Percentiles rank a stretch among this genome's conserved stretches.
Evolutionary conservation across 1,140 invertebrate genomes (phyloP).

Genomic region (Bombus consobrinus): DNA sequence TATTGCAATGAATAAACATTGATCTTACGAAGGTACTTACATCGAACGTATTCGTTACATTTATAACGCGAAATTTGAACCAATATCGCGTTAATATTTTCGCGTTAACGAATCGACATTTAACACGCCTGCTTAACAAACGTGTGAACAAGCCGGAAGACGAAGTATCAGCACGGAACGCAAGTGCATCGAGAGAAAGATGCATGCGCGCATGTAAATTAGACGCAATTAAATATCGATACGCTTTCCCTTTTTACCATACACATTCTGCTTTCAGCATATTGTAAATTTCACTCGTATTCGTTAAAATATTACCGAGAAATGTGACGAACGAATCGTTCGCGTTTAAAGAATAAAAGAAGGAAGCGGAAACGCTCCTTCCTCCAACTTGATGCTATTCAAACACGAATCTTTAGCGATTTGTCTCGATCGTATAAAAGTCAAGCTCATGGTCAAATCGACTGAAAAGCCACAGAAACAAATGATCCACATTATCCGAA

Average conservation of each 20-base stretch:
- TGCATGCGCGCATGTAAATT: neutral
- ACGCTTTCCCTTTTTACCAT: neutral
- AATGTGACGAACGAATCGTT: neutral
- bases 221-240: neutral
- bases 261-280: neutral
- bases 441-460: constrained; percentile 50
- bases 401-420: neutral
- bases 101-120: neutral
- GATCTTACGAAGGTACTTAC: no score
- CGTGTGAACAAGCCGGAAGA: neutral
- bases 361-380: neutral
- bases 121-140: neutral
- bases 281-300: neutral
- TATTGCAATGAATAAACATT: no score
- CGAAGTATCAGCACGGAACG: neutral
- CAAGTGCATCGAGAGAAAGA: neutral
- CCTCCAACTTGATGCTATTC: neutral
- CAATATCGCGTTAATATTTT: neutral
- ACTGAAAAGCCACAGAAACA: neutral
- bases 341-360: neutral
- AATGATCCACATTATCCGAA: constrained; percentile 23
- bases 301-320: neutral
- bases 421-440: neutral
- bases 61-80: no score
- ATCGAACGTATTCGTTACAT: no score